A percentile compares a stretch with the other conserved stretches of the same genome.
Evolutionary conservation across 1,140 invertebrate genomes (phyloP).

Genomic region (Metaphire vulgaris): DNA sequence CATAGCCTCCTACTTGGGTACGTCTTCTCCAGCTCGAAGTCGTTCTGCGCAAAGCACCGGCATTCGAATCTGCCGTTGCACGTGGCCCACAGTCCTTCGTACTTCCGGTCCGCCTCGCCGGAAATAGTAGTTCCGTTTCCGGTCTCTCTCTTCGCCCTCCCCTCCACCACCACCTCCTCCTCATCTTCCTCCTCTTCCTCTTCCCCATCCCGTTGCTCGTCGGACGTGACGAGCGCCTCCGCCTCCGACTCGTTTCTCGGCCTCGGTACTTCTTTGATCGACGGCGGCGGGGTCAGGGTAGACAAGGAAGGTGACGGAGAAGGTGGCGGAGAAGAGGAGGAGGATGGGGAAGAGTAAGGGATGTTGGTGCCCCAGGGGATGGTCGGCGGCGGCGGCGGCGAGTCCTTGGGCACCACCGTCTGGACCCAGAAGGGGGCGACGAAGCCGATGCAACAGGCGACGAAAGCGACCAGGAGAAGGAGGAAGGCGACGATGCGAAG

Average conservation of each 20-base stretch:
- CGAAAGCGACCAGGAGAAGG: conserved; percentile 13
- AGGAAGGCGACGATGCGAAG: conserved; percentile 14
- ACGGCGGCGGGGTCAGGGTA: background rate
- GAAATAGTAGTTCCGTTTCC: too few relatives aligned
- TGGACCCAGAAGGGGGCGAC: conserved; percentile 17
- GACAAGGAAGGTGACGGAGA: background rate
- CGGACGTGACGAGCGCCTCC: too few relatives aligned
- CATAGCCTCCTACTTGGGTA: too few relatives aligned
- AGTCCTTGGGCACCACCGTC: background rate
- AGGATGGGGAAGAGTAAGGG: background rate
- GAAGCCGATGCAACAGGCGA: conserved; percentile 9
- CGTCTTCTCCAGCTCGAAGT: conserved; percentile 12
- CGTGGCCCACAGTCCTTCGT: conserved; percentile 16
- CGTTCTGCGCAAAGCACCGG: conserved; percentile 9
- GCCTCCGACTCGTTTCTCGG: background rate
- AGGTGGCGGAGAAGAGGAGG: background rate
- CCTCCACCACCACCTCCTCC: background rate
- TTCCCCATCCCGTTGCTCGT: background rate
- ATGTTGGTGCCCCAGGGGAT: too few relatives aligned
- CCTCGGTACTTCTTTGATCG: background rate
- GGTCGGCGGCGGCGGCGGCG: background rate
- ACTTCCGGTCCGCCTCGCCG: background rate
- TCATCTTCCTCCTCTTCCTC: background rate
- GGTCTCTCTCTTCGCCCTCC: too few relatives aligned
- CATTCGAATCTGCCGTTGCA: conserved; percentile 7